Base-by-base conservation (phyloP, 2,113 vertebrate species). In the Atherinomorus stipes region DNA sequence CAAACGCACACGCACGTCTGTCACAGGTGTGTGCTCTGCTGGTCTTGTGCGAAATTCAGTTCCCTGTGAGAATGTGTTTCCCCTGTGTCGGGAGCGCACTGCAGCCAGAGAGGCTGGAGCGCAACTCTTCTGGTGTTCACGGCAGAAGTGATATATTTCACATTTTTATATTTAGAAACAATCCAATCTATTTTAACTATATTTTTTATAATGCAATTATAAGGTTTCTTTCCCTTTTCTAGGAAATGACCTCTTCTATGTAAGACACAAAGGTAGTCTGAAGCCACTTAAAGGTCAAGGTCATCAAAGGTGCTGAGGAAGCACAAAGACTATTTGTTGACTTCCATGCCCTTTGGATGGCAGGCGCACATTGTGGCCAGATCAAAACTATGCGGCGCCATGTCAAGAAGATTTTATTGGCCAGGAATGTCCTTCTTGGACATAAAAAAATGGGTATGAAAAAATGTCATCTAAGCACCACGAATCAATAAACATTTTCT, bases 371-470 rank as follows among this genome's bases (percentile, higher is more conserved):
- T 57, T 37, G 28, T 57, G 54, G 54, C 7, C 54, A 57, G 4
- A 21, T 37, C 0, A 57, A 57, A 57, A 57, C 54, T n/a, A 56
- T 9, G n/a, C 28, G 52, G 19, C 18, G 25, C 52, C 13, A 56
- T 56, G 25, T 28, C 52, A 23, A 23, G 23, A 2, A 53, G 51
- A 13, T 53, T 25, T 25, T 52, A n/a, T n/a, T n/a, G n/a, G n/a
- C n/a, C n/a, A n/a, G n/a, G n/a, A n/a, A n/a, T n/a, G 50, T 52
- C 50, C n/a, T n/a, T n/a, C 11, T n/a, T 23, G 10, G 51, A 56
- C 52, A 56, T 56, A 25, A 28, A 31, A 15, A 56, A 56, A 31
- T 56, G 52, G 52, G 52, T 56, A 28, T 56, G 52, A n/a, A n/a
- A n/a, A n/a, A n/a, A n/a, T n/a, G n/a, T 31, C 26, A 53, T 0